These are phyloP conservation scores for Halyomorpha halys DNA, from an alignment of 1,140 invertebrate genomes.

Conservation along the genomic window DNA sequence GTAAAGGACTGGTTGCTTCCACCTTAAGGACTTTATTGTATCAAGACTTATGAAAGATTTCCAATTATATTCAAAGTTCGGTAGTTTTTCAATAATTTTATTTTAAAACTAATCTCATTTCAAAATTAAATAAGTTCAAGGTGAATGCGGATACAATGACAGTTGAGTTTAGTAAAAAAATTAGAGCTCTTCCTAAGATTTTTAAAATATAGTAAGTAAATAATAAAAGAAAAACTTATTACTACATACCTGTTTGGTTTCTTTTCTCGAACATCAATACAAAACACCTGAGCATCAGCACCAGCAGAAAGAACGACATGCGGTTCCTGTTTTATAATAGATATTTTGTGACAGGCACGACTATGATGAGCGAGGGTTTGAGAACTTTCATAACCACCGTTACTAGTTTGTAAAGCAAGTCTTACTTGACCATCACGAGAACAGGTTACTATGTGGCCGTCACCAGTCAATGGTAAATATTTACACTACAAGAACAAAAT, in stretches of 20 bases:
- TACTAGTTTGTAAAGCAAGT: constrained; percentile 41
- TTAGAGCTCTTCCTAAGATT: too few relatives aligned
- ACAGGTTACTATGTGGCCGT: constrained; percentile 75
- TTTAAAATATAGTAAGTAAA: too few relatives aligned
- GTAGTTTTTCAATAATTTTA: too few relatives aligned
- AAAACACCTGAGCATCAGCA: constrained; percentile 73
- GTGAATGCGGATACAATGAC: too few relatives aligned
- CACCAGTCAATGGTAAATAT: constrained; percentile 56
- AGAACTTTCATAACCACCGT: constrained; percentile 42
- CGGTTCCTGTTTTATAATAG: constrained; percentile 58
- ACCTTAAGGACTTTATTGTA: too few relatives aligned
- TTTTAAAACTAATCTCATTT: too few relatives aligned
- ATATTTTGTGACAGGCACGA: constrained; percentile 67
- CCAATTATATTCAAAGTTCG: too few relatives aligned
- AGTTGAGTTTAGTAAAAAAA: too few relatives aligned
- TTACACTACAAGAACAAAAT: constrained; percentile 44
- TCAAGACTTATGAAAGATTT: too few relatives aligned
- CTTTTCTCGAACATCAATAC: constrained; percentile 67
- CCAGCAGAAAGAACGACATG: constrained; percentile 74
- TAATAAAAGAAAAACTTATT: constrained; percentile 33
- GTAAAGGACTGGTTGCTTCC: too few relatives aligned
- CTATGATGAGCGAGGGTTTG: constrained; percentile 57
- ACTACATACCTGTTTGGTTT: constrained; percentile 53
- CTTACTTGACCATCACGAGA: constrained; percentile 80
- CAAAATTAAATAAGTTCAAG: too few relatives aligned